Base-by-base conservation (phyloP, 2,888 invertebrate species). In the Halocaridina rubra region DNA sequence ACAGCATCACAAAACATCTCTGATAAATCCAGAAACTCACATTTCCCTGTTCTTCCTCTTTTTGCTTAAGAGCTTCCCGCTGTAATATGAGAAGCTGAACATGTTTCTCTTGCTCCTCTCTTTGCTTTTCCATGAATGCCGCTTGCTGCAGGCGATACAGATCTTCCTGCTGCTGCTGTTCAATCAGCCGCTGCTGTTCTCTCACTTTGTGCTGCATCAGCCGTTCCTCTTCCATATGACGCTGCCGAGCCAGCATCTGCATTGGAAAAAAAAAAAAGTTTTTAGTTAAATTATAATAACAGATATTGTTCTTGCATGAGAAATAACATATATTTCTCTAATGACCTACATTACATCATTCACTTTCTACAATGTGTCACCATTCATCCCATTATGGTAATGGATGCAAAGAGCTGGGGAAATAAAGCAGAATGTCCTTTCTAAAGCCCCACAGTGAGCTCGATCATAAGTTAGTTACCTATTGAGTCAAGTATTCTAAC, bases 191-290 rank as follows among this genome's bases (percentile, higher is more conserved):
- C 39, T 84, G 84, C 64, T 84, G 84, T 64, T 84, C 84, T 59
- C 78, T 33, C 24, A 84, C 84, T 30, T 84, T 84, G 30, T 84
- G 78, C 72, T 84, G 84, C 74, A 84, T 84, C 72, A 84, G 46
- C 24, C 78, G 78, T 27, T 84, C 84, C 39, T 84, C 78, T 30
- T 84, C 84, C 57, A 84, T n/a, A 29, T 78, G 57, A 16, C 74
- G 61, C 27, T 84, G 84, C 5, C 74, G 78, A 24, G 69, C 75
- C 27, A 84, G 19, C 84, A 84, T 84, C 84, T 84, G 78, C 2
- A 53, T 5, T 39, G 2, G 8, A 29, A 24, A 19, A 78, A 64
- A 22, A 59, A 8, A 30, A 30, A 22, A 29, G 8, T 10, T 7
- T 46, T 16, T 8, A 1, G 61, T 61, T 61, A 61, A 61, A 61